Evolutionary conservation across 2,113 vertebrate genomes (phyloP), one percentile per base, ranked within the genome.

Genomic region (Corythaeola cristata): DNA sequence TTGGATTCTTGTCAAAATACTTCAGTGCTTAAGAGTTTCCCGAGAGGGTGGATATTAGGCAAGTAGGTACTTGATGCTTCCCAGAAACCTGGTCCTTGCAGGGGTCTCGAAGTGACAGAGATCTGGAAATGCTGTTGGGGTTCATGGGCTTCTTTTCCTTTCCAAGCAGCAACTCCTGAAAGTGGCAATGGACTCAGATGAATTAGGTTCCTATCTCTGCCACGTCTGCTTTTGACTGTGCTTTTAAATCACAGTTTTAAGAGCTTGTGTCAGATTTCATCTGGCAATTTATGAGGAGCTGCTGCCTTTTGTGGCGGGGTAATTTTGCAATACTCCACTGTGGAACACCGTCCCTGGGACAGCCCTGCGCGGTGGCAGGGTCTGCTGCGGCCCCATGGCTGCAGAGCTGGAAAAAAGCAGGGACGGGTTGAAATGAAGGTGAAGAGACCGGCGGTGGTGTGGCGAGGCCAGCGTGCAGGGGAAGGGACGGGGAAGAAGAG

Each of bases 371-470:
- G 19, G 35, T 0, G 3, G 47, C 6, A 24, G 24, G 37, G 23
- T 73, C 89, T 84, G 74, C 64, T 30, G 32, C 1, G 8, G 69
- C 53, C 94, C 67, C 64, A 12, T 0, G 4, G 74, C 19, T 4
- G 14, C 69, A 22, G 59, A 49, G 5, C 26, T 39, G 68, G 74
- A 47, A 22, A n/a, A 85, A 63, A 50, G 3, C 24, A 32, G 60
- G 41, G 44, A 23, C 20, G 69, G 91, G 88, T 96, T 98, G 97
- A 98, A 84, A 95, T 85, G 90, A 85, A 96, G 96, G 92, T 97
- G 97, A 97, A 81, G 35, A 69, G 78, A 81, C 35, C 20, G 30
- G 76, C 2, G 13, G 75, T 33, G 49, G 82, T 89, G 44, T 90
- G 95, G 90, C 60, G 77, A 91, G 95, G 91, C 93, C 89, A 85